A percentile compares a stretch with the other conserved stretches of the same genome.
phyloP scores from a whole-genome alignment of 2,797 vertebrate species.

The Echiichthys vipera region DNA sequence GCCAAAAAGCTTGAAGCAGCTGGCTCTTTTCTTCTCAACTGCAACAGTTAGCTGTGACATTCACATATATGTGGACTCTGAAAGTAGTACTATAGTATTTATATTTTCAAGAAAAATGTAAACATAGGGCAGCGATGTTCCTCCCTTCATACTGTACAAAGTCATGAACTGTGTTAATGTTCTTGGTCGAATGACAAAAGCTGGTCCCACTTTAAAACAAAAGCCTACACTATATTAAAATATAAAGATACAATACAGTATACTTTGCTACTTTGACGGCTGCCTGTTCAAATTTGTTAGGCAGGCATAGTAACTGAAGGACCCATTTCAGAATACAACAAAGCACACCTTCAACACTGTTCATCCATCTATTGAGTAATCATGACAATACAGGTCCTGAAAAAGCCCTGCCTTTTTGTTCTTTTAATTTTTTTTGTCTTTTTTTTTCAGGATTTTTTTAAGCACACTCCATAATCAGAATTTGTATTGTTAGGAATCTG shows the following conservation, averaged over 20 bases:
- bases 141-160: conserved; percentile 71
- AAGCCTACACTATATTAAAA: conserved; percentile 77
- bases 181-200: conserved; percentile 70
- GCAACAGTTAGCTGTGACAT: conserved; percentile 43
- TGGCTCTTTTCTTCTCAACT: conserved; percentile 43
- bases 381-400: conserved; percentile 62
- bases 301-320: conserved; percentile 69
- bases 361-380: conserved; percentile 72
- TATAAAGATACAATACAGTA: conserved; percentile 77
- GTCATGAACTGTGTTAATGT: conserved; percentile 60
- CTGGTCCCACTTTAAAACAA: conserved; percentile 77
- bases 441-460: conserved; percentile 31
- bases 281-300: conserved; percentile 69
- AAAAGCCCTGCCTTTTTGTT: conserved; percentile 62
- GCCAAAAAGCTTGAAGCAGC: conserved; percentile 24
- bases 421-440: conserved; percentile 40
- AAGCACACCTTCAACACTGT: conserved; percentile 77
- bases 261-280: conserved; percentile 80
- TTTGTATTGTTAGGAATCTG: conserved; percentile 74
- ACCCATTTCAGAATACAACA: conserved; percentile 76
- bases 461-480: conserved; percentile 69
- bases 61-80: conserved; percentile 44
- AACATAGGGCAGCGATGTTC: conserved; percentile 71
- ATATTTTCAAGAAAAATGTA: conserved; percentile 66
- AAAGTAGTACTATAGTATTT: conserved; percentile 55